Conservation (phyloP, 2,888 invertebrate species). For the Polymixis flavicincta region DNA sequence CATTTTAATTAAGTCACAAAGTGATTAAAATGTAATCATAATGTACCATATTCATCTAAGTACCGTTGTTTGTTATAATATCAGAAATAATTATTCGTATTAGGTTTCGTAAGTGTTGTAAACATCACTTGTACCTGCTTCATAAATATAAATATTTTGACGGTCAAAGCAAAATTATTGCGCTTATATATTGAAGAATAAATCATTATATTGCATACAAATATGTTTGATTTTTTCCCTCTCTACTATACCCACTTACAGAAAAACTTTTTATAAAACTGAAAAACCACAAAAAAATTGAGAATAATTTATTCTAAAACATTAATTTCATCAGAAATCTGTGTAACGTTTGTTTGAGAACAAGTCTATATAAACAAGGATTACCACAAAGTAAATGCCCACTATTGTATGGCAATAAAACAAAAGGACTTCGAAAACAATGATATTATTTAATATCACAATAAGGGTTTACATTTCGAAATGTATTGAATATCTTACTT, state of each 20-base stretch:
- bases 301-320: neutral
- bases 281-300: neutral
- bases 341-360: slow-evolving; percentile 11
- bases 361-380: neutral
- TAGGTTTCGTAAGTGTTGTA: slow-evolving; percentile 86
- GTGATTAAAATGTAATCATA: slow-evolving; percentile 69
- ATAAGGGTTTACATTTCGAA: slow-evolving; percentile 77
- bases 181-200: slow-evolving; percentile 89
- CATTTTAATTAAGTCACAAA: slow-evolving; percentile 74
- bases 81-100: slow-evolving; percentile 70
- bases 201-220: slow-evolving; percentile 87
- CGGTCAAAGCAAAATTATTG: slow-evolving; percentile 90
- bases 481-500: slow-evolving; percentile 71
- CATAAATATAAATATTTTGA: slow-evolving; percentile 87
- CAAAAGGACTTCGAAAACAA: slow-evolving; percentile 60
- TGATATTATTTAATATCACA: slow-evolving; percentile 86
- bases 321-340: neutral
- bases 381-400: neutral
- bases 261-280: neutral
- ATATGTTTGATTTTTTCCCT: slow-evolving; percentile 71
- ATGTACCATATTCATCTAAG: slow-evolving; percentile 59
- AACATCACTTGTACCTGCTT: slow-evolving; percentile 90
- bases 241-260: neutral
- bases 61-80: slow-evolving; percentile 65
- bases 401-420: slow-evolving; percentile 45